Base-by-base conservation (phyloP, 2,888 invertebrate species). In the Abscondita cerata region DNA sequence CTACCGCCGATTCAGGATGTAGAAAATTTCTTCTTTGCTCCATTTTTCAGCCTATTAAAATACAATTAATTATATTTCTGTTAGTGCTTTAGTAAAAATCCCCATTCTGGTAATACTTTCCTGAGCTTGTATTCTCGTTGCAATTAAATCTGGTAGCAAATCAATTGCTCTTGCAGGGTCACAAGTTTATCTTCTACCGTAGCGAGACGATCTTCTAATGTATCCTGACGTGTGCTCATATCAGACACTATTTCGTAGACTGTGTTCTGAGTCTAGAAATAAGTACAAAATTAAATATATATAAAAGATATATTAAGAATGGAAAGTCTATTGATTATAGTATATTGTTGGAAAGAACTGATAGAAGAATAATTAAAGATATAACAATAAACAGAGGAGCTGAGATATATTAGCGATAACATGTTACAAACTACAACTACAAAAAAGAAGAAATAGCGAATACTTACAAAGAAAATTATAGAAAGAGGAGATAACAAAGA, bases 241-340 rank as follows among this genome's bases (percentile, higher is more conserved):
- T 98, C 98, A 58, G 96, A 95, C 68, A 99, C 97, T 75, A 98
- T 92, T 84, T 98, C 98, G 81, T 98, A 98, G 71, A 98, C 96
- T 54, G 95, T 95, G 78, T 95, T 96, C 84, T 98, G 97, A 69
- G 97, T 98, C 98, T 98, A 87, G 46, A 16, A 52, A 36, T n/a
- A n/a, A n/a, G n/a, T n/a, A n/a, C n/a, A n/a, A n/a, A n/a, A n/a
- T n/a, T n/a, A n/a, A n/a, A n/a, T n/a, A n/a, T n/a, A n/a, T n/a
- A n/a, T n/a, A n/a, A n/a, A n/a, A n/a, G n/a, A n/a, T n/a, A n/a
- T n/a, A n/a, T n/a, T n/a, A n/a, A n/a, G n/a, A n/a, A n/a, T n/a
- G n/a, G n/a, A n/a, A n/a, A n/a, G n/a, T n/a, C n/a, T n/a, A n/a
- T n/a, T n/a, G n/a, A n/a, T n/a, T n/a, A n/a, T n/a, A n/a, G n/a